These are phyloP conservation scores for Acanthornis magna DNA, from an alignment of 2,797 vertebrate genomes.

Conservation along the genomic window DNA sequence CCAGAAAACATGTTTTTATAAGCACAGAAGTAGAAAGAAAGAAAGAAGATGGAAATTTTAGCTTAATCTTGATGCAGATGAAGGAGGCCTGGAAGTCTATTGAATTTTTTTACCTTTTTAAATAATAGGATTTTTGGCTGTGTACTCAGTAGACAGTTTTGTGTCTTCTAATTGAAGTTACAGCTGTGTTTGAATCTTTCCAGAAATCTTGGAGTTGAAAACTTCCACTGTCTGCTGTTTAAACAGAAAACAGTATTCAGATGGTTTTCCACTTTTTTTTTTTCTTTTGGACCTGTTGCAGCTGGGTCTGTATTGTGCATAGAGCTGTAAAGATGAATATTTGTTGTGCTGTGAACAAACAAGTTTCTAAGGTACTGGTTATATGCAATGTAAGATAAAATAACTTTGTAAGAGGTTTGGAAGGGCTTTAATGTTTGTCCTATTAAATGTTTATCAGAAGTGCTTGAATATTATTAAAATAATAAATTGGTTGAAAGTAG, in stretches of 20 bases:
- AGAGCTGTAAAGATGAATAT: background rate
- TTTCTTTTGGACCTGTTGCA: background rate
- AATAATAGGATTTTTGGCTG: background rate
- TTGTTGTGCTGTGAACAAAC: background rate
- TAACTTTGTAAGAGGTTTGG: background rate
- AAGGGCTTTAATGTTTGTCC: background rate
- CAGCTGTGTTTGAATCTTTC: background rate
- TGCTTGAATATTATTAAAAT: background rate
- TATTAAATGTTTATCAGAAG: background rate
- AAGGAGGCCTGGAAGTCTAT: background rate
- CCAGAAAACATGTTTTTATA: background rate
- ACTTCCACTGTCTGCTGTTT: background rate
- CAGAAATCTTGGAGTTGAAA: background rate
- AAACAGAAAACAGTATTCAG: background rate
- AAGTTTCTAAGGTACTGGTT: background rate
- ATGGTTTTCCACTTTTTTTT: background rate
- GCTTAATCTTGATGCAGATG: background rate
- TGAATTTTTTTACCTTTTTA: background rate
- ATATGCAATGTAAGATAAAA: background rate
- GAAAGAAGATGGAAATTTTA: background rate
- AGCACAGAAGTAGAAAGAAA: background rate
- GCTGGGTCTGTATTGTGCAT: background rate
- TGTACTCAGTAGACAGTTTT: background rate
- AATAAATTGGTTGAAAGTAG: background rate
- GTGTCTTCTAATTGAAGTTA: background rate